Evolutionary conservation across 2,113 vertebrate species (phyloP).

Genomic region (Acrocephalus arundinaceus): DNA sequence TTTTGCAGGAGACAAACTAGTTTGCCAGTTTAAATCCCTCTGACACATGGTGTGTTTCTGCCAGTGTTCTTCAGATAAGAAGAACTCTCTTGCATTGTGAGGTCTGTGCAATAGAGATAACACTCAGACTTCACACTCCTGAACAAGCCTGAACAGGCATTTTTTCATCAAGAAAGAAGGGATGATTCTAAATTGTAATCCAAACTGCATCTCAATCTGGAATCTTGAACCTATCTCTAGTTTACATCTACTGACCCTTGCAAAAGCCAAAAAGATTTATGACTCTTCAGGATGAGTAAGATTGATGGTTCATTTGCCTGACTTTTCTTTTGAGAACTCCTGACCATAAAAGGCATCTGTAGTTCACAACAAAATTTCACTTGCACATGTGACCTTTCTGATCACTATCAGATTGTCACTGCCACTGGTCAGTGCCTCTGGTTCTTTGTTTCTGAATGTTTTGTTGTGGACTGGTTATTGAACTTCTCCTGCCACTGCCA

Average conservation of each 20-base stretch:
- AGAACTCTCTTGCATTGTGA: background rate
- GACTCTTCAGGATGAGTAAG: background rate
- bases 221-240: background rate
- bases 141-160: background rate
- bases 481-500: background rate
- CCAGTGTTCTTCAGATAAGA: background rate
- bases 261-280: background rate
- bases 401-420: fast-evolving
- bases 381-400: background rate
- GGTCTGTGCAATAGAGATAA: background rate
- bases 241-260: background rate
- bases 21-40: background rate
- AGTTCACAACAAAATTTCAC: background rate
- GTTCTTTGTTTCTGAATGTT: background rate
- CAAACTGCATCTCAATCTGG: background rate
- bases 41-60: background rate
- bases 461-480: background rate
- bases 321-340: background rate
- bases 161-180: background rate
- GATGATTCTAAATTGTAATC: background rate
- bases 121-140: background rate
- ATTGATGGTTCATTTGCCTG: background rate
- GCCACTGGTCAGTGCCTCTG: background rate
- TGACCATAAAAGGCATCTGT: background rate
- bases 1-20: background rate